Evolutionary conservation across 2,113 vertebrate genomes (phyloP).

Genomic region (Solenodon paradoxus): DNA sequence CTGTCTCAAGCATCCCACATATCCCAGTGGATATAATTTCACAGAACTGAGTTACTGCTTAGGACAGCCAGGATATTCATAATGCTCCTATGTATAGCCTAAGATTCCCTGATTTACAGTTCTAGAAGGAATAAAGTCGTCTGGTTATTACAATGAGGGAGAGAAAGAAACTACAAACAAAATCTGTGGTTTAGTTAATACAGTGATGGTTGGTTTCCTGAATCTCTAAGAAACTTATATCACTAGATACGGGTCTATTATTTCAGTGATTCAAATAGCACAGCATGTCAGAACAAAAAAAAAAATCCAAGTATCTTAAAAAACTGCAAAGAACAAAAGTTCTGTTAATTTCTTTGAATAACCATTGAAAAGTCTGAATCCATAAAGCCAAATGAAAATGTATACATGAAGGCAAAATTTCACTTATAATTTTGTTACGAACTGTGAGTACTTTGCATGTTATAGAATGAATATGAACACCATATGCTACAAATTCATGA

Average conservation of each 20-base stretch:
- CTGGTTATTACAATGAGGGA: not conserved
- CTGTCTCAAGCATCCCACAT: not conserved
- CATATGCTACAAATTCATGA: not conserved
- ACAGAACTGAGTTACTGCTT: conserved; percentile 10
- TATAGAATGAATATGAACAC: not conserved
- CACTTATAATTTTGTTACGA: not conserved
- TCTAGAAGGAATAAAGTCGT: not conserved
- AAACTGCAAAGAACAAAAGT: not conserved
- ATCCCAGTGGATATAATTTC: conserved; percentile 55
- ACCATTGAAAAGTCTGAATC: not conserved
- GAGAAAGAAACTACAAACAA: conserved; percentile 38
- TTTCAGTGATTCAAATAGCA: conserved; percentile 19
- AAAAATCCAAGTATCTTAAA: not conserved
- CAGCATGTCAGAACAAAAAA: conserved; percentile 14
- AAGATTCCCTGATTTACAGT: conserved; percentile 3
- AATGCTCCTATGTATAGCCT: not conserved
- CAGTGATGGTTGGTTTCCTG: not conserved
- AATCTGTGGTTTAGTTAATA: conserved; percentile 36
- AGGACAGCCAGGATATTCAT: not conserved
- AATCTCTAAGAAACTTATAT: conserved; percentile 11
- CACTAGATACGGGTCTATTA: not conserved
- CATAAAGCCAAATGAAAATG: not conserved
- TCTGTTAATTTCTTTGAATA: not conserved
- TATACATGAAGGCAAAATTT: not conserved
- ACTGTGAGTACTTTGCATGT: not conserved